Conservation (phyloP, 2,113 vertebrate species). For the Colius striatus region DNA sequence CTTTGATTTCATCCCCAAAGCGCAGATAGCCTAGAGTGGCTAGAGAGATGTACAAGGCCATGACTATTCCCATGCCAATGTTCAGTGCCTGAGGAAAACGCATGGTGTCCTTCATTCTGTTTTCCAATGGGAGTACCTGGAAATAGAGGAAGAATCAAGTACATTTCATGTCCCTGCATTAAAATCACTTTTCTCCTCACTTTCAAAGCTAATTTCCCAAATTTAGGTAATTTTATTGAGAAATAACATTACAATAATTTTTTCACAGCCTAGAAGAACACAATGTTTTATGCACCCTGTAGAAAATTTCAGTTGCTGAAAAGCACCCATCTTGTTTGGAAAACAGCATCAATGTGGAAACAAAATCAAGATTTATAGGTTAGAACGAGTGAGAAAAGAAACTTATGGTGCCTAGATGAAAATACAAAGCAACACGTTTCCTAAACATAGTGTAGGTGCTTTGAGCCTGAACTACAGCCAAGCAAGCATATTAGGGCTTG, state of each 20-base stretch:
- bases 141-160: neutral
- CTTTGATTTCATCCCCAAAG: conserved; percentile 86
- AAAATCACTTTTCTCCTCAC: neutral
- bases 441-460: neutral
- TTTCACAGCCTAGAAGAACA: neutral
- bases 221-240: neutral
- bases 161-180: neutral
- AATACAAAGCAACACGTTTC: neutral
- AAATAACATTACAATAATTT: neutral
- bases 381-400: neutral
- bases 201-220: neutral
- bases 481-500: neutral
- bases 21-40: conserved; percentile 87
- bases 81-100: conserved; percentile 83
- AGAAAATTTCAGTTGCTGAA: neutral
- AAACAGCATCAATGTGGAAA: neutral
- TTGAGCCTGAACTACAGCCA: neutral
- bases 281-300: neutral
- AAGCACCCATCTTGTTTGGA: neutral
- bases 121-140: conserved; percentile 90
- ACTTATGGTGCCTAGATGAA: neutral
- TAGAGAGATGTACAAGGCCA: conserved; percentile 81
- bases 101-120: conserved; percentile 84
- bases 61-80: conserved; percentile 86
- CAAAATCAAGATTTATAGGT: neutral